Conservation (phyloP, 2,113 vertebrate species). For the Microcebus jonahi region DNA sequence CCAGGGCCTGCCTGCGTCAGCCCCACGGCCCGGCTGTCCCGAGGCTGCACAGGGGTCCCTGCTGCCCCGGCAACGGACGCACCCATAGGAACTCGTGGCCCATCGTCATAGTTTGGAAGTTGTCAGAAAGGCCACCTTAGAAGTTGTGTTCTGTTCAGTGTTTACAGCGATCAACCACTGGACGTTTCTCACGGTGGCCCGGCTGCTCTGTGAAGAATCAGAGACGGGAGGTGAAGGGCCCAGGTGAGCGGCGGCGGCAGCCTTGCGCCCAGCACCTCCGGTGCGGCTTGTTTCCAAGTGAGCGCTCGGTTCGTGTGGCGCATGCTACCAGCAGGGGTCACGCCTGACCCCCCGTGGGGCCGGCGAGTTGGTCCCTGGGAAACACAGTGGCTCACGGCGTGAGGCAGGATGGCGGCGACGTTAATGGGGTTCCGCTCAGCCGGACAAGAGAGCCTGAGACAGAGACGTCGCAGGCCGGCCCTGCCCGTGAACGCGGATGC, state of each 20-base stretch:
- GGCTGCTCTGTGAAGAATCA: not conserved
- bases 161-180: not conserved
- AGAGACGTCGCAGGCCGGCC: too few relatives aligned
- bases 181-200: not conserved
- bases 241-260: accelerated
- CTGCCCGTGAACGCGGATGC: accelerated
- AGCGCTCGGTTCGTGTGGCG: not conserved
- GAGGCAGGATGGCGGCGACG: accelerated
- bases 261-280: not conserved
- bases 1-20: accelerated
- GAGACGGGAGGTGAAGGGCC: accelerated
- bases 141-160: not conserved
- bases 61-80: accelerated
- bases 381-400: not conserved
- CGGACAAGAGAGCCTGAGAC: not conserved
- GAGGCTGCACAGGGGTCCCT: not conserved
- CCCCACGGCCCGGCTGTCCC: not conserved
- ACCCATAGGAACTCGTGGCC: accelerated
- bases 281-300: not conserved
- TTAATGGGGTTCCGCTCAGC: not conserved
- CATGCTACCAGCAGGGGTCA: not conserved
- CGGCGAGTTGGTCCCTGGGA: accelerated
- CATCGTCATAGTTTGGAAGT: accelerated
- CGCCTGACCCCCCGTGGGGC: accelerated
- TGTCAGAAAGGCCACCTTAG: not conserved